Base-by-base conservation (phyloP, 2,888 invertebrate species). In the Netelia inedita region DNA sequence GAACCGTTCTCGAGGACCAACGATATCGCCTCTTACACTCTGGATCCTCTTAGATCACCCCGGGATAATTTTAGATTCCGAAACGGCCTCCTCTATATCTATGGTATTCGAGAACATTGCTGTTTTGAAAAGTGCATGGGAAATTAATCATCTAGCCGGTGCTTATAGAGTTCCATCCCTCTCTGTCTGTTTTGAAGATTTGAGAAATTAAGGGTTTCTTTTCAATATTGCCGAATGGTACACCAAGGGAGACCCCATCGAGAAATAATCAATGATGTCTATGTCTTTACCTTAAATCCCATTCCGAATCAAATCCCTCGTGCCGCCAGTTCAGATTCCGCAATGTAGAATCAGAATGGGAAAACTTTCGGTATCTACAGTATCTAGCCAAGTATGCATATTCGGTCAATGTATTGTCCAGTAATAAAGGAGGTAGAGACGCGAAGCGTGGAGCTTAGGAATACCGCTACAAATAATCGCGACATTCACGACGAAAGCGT, bases 1-100 rank as follows among this genome's bases (percentile, higher is more conserved):
- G n/a, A 57, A 68, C 21, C 63, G 43, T 41, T 53, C 21, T 57
- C 53, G 19, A 65, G 69, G 72, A 53, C 76, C 59, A 55, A 76
- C 53, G 16, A 50, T 76, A 43, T 73, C 35, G 9, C 43, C 35
- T 82, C n/a, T 14, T n/a, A 11, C 71, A 35, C 46, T 35, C 46
- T 75, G 43, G 19, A 46, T 69, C 16, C 73, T 61, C 9, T 19
- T 68, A 28, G n/a, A 43, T 35, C 57, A 41, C 43, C 53, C 9
- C 19, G 10, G 19, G 53, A 61, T 41, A 69, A 50, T 23, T 61
- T 80, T 8, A 41, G 8, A 21, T 55, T 55, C 8, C 46, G 23
- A 28, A 46, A 57, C 35, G n/a, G 19, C 50, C 28, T 28, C 2
- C 46, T 65, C 16, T 16, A 65, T 61, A 55, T 66, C 9, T 21